A percentile compares a stretch with the other conserved stretches of the same genome.
phyloP scores from a whole-genome alignment of 2,113 vertebrate genomes.

The Neopipo cinnamomea region DNA sequence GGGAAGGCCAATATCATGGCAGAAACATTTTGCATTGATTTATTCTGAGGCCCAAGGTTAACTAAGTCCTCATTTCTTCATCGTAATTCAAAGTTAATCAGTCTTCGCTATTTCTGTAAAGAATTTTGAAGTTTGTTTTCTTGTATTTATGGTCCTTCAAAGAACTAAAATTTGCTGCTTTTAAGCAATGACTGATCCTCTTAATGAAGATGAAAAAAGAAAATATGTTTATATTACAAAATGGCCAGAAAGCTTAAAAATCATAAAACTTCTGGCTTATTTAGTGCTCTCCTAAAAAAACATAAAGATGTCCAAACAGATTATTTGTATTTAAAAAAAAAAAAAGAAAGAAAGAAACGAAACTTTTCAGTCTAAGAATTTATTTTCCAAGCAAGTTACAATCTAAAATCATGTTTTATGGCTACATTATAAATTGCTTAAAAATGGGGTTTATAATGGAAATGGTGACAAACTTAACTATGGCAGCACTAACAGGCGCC shows the following conservation, averaged over 20 bases:
- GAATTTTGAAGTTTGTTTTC: not conserved
- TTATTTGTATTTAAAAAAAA: not conserved
- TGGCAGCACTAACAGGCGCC: slow-evolving; percentile 68
- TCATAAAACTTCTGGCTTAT: slow-evolving; percentile 1
- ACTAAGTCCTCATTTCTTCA: not conserved
- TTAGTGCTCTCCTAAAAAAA: slow-evolving; percentile 7
- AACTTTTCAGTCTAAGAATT: slow-evolving; percentile 9
- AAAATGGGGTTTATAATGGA: slow-evolving; percentile 66
- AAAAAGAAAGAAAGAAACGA: not conserved
- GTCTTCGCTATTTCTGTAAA: not conserved
- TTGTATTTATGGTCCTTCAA: not conserved
- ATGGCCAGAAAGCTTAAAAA: slow-evolving; percentile 26
- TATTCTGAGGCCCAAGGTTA: not conserved
- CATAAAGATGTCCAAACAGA: slow-evolving; percentile 19
- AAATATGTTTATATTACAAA: not conserved
- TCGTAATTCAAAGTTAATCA: not conserved
- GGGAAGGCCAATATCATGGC: not conserved
- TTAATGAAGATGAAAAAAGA: not conserved
- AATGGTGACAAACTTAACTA: slow-evolving; percentile 71
- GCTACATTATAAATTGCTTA: slow-evolving; percentile 52
- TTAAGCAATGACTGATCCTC: not conserved
- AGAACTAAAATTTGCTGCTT: not conserved
- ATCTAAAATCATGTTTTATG: slow-evolving; percentile 53
- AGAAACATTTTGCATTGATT: not conserved
- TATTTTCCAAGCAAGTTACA: slow-evolving; percentile 55